phyloP scores from a whole-genome alignment of 2,888 invertebrate species.

The Ommatoiulus sabulosus region DNA sequence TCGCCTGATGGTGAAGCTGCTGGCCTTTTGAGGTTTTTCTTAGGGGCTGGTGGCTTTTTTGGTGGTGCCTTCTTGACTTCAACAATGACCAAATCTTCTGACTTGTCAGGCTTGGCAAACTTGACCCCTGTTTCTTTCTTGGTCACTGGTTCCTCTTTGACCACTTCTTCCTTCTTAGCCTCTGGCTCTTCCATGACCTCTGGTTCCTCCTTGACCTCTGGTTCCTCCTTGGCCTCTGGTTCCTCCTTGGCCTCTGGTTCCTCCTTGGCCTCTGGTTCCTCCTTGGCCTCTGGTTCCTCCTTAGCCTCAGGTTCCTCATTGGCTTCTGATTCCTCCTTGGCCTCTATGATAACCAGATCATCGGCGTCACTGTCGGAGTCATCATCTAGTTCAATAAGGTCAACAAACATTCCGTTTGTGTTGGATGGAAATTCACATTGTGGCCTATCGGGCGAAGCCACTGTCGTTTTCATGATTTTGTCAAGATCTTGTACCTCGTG shows the following conservation, averaged over 20 bases:
- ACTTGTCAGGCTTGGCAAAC: neutral
- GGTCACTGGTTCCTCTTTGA: neutral
- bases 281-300: neutral
- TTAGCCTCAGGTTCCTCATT: neutral
- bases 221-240: neutral
- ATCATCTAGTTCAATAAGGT: constrained; percentile 1
- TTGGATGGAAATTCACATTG: neutral
- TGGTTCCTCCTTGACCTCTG: neutral
- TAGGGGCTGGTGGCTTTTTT: neutral
- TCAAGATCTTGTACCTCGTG: neutral
- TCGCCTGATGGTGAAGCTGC: neutral
- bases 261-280: neutral
- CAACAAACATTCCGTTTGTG: neutral
- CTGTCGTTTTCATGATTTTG: neutral
- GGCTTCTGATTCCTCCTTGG: neutral
- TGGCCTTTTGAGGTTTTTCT: neutral
- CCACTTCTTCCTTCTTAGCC: neutral
- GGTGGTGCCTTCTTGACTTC: neutral
- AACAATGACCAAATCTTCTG: constrained; percentile 26
- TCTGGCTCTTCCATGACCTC: neutral
- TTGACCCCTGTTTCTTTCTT: neutral
- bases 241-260: neutral
- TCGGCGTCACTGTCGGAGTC: constrained; percentile 26
- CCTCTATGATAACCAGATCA: constrained; percentile 37
- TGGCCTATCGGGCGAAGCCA: constrained; percentile 7